Percentiles rank a stretch among this genome's conserved stretches.
These are phyloP conservation scores for Elaeidobius kamerunicus DNA, from an alignment of 2,888 invertebrate species.

Conservation along the genomic window DNA sequence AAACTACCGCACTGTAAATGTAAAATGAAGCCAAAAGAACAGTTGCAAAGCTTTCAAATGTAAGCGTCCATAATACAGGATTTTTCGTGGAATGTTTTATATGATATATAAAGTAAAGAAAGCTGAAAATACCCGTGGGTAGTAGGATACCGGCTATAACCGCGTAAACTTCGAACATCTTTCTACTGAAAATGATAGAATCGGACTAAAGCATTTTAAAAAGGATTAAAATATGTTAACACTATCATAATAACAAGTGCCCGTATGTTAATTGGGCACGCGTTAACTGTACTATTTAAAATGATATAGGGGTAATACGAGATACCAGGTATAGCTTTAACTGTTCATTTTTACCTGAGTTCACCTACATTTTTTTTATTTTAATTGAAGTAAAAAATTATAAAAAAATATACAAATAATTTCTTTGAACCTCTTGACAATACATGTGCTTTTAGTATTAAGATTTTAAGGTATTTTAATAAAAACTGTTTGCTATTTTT, in stretches of 20 bases:
- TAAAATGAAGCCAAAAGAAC: conserved; percentile 19
- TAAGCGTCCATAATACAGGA: conserved; percentile 12
- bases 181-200: neutral
- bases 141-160: conserved; percentile 14
- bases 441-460: too few species aligned
- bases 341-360: conserved; percentile 10
- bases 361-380: conserved; percentile 4
- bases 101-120: conserved; percentile 12
- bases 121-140: conserved; percentile 14
- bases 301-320: conserved; percentile 6
- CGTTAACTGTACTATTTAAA: conserved; percentile 3
- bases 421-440: too few species aligned
- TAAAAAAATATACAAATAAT: too few species aligned
- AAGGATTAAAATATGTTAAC: too few species aligned
- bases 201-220: conserved; percentile 1
- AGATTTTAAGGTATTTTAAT: too few species aligned
- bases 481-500: too few species aligned
- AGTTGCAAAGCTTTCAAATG: conserved; percentile 13
- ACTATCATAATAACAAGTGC: too few species aligned
- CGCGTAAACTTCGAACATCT: conserved; percentile 26
- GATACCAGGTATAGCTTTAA: conserved; percentile 14
- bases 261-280: neutral
- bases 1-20: conserved; percentile 14
- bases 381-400: too few species aligned
- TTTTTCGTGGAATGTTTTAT: conserved; percentile 1